These are phyloP conservation scores for Terebella lapidaria DNA, from an alignment of 2,888 invertebrate species.

Conservation along the genomic window DNA sequence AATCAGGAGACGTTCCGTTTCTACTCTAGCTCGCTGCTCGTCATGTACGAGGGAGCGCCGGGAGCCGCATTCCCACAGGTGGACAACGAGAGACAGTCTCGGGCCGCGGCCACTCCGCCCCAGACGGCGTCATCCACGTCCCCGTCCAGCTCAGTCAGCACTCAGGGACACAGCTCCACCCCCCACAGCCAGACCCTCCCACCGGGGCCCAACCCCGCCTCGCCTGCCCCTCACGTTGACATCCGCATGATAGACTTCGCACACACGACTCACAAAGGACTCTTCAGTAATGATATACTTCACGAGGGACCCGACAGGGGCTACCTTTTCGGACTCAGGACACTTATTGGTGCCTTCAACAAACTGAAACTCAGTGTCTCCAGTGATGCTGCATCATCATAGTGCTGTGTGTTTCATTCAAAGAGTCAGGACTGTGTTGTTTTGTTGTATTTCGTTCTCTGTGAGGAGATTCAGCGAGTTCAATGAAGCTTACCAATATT, in stretches of 20 bases:
- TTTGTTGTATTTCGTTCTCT: too few species aligned
- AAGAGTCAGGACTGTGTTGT: too few species aligned
- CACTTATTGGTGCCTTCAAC: conserved; percentile 61
- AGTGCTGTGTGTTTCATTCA: too few species aligned
- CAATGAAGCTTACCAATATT: too few species aligned
- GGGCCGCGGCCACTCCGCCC: too few species aligned
- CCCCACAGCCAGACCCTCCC: not conserved
- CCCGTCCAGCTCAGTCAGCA: conserved; percentile 1
- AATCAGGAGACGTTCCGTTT: conserved; percentile 57
- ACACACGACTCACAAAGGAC: conserved; percentile 76
- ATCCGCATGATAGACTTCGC: conserved; percentile 96
- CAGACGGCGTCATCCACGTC: too few species aligned
- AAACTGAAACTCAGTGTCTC: too few species aligned
- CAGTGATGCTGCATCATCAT: too few species aligned
- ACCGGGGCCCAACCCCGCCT: not conserved
- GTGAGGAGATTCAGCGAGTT: too few species aligned
- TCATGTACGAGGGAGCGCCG: conserved; percentile 60
- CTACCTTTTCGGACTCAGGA: conserved; percentile 82
- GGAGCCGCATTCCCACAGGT: conserved; percentile 42
- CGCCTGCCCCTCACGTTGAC: conserved; percentile 57
- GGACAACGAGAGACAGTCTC: not conserved
- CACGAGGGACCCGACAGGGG: conserved; percentile 88
- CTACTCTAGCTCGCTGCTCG: conserved; percentile 59
- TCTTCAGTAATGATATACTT: conserved; percentile 55
- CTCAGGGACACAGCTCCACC: not conserved